Evolutionary conservation across 2,888 invertebrate genomes (phyloP).

Genomic region (Labia minor): DNA sequence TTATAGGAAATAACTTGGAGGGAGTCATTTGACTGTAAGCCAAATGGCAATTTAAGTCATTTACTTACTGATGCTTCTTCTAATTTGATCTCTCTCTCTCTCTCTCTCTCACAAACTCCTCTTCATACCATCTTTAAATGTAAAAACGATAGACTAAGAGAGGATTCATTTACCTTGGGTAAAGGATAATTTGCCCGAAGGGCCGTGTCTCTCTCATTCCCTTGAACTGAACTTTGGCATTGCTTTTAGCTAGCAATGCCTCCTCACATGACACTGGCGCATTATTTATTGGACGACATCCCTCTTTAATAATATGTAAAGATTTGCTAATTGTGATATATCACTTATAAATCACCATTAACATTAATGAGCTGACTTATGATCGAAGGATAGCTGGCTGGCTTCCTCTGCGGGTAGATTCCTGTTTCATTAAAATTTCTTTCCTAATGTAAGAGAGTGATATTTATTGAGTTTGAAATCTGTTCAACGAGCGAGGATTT

Average conservation of each 20-base stretch:
- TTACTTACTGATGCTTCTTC: too few species aligned
- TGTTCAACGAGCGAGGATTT: too few species aligned
- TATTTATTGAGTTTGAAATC: too few species aligned
- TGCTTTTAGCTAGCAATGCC: background rate
- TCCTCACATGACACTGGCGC: constrained; percentile 1
- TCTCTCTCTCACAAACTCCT: too few species aligned
- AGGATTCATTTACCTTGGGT: background rate
- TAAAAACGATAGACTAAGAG: background rate
- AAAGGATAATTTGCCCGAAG: background rate
- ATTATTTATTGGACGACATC: constrained; percentile 9
- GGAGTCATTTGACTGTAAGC: too few species aligned
- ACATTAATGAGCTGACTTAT: constrained; percentile 3
- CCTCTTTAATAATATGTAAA: constrained; percentile 6
- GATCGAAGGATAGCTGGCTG: background rate
- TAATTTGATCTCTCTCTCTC: too few species aligned
- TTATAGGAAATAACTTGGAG: too few species aligned
- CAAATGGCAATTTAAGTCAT: too few species aligned
- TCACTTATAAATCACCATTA: constrained; percentile 7
- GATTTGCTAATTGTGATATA: background rate
- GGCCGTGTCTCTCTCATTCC: background rate
- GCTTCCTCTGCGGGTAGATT: too few species aligned
- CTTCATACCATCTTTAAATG: too few species aligned
- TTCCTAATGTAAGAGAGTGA: too few species aligned
- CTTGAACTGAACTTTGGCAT: background rate
- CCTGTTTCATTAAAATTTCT: too few species aligned